Base-by-base conservation (phyloP, 1,140 invertebrate genomes). In the Trichoplusia ni region DNA sequence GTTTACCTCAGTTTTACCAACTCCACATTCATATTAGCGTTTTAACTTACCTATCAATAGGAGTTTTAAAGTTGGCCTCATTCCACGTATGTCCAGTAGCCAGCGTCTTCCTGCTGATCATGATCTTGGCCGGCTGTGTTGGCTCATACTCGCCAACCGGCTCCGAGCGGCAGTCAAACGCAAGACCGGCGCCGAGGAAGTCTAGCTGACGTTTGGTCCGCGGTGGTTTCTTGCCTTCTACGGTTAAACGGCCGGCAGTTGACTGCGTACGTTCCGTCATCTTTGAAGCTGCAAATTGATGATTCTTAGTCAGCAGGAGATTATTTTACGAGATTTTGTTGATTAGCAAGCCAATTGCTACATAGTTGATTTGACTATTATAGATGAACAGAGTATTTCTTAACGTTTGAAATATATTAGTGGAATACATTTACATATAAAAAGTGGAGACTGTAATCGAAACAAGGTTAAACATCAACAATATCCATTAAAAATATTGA, bases 51-150 rank as follows among this genome's bases (percentile, higher is more conserved):
- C 87, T 82, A 54, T 91, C 90, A 49, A 91, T 83, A 7, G 90
- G 88, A 0, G 88, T 90, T 54, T 86, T 90, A 58, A 83, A 91
- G 61, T 91, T 90, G 5, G 79, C 77, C 37, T 91, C 88, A 33
- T 84, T 90, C 90, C 90, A 91, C 0, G 88, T 83, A 37, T 86
- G 82, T 33, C 88, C 86, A 0, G 87, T 90, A 0, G 86, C 81
- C 0, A 91, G 67, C 0, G 90, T 91, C 47, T 91, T 91, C 29
- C 86, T 73, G 42, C 82, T 86, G 63, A 91, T 91, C 75, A 86
- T 88, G 51, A 91, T 90, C 66, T 89, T 90, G 5, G 86, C 82
- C 0, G 89, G 86, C 9, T 66, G 77, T 0, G 84, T 64, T 0
- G 82, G 75, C 51, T 82, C 83, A 65, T 85, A 91, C 3, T 90